Evolutionary conservation across 2,888 invertebrate genomes (phyloP), one percentile per base, ranked within the genome.

Genomic region (Endotricha flammealis): DNA sequence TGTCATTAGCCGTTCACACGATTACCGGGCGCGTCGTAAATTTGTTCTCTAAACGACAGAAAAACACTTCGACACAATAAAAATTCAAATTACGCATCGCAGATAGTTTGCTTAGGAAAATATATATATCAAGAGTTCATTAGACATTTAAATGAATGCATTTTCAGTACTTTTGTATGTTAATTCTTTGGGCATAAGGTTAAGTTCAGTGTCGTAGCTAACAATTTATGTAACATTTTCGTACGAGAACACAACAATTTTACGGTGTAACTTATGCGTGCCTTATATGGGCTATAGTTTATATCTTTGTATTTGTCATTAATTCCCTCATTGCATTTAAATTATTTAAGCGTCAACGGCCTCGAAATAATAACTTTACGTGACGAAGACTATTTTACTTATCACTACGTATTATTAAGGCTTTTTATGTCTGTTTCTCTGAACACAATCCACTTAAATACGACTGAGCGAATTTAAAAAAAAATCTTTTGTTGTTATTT

Each of bases 121-220:
- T 62, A 50, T 42, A 62, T 53, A 64, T 59, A 65, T 57, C 55
- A 53, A 55, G 47, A 41, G 46, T 56, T 69, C 59, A 76, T 82
- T 80, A 78, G 54, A 66, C 47, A 82, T 85, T 75, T 49, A 78
- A 81, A 81, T 82, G 44, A 57, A 79, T 72, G 65, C 72, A 61
- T 69, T 81, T 81, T 79, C 75, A 77, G 80, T 75, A 75, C 73
- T 74, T 83, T 83, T 85, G 83, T 85, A 82, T 86, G 86, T 71
- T 63, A 83, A 85, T 83, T 65, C 45, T 48, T 55, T 61, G 54
- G 56, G 61, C 71, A 44, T 70, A 70, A 81, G 85, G 85, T 86
- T 69, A 85, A 86, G 85, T 85, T 83, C 86, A 85, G 71, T 78
- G 83, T 77, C 79, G 66, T 53, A 62, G 58, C 54, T 57, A 55